Base-by-base conservation (phyloP, 2,113 vertebrate species). In the Percopsis transmontana region DNA sequence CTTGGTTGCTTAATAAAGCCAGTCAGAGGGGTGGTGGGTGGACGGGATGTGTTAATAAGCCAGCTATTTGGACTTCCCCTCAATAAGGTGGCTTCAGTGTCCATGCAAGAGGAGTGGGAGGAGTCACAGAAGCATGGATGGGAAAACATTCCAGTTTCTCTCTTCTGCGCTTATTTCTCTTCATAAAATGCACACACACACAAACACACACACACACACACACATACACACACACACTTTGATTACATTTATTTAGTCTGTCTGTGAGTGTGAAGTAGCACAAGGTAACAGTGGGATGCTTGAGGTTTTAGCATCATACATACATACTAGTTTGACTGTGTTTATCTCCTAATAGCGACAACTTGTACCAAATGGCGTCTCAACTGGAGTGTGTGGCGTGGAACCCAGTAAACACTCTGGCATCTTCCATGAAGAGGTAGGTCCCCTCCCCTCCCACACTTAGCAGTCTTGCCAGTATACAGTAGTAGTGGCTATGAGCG, bases 301-400 rank as follows among this genome's bases (percentile, higher is more conserved):
- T n/a, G n/a, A n/a, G n/a, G n/a, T n/a, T n/a, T n/a, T n/a, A n/a
- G n/a, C n/a, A n/a, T n/a, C n/a, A n/a, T n/a, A n/a, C n/a, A n/a
- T n/a, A n/a, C n/a, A n/a, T n/a, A n/a, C n/a, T n/a, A n/a, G 27
- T 33, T 33, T 33, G 27, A 33, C 27, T 72, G 11, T 80, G 54
- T 71, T 44, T 80, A 44, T 6, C 47, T 47, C 68, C 27, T 33
- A 33, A 5, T 33, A 91, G 89, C 76, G 89, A 91, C 66, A 90
- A 88, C 75, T 60, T 91, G 55, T 90, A 88, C 77, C 88, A 90
- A 85, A 91, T 89, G 89, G 80, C 89, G 13, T 90, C 89, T 61
- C 89, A 90, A 82, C 83, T 90, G 79, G 89, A 90, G 45, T 90
- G 89, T 74, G 88, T 90, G 21, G 79, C 86, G 27, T 90, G 87